These are phyloP conservation scores for Dermatemys mawii DNA, from an alignment of 2,113 vertebrate species.

Conservation along the genomic window DNA sequence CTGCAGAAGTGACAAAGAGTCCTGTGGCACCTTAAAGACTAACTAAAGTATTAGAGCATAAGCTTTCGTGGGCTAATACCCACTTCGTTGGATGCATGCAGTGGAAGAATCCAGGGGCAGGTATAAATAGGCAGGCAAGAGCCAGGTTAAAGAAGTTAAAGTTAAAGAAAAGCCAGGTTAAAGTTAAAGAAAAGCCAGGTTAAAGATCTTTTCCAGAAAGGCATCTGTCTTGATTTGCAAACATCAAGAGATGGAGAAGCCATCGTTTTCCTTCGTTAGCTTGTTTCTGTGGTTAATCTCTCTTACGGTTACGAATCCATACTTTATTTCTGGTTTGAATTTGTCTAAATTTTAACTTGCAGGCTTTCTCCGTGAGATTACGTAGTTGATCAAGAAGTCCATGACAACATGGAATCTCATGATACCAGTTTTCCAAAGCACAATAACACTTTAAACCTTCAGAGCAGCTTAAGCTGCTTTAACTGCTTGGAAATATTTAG, in stretches of 20 bases:
- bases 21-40: too few relatives aligned
- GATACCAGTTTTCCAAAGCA: not conserved
- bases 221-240: not conserved
- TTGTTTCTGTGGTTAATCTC: not conserved
- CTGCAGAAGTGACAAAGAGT: too few relatives aligned
- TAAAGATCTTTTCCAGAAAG: not conserved
- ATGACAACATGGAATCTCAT: not conserved
- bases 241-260: not conserved
- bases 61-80: too few relatives aligned
- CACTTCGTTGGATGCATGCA: too few relatives aligned
- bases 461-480: not conserved
- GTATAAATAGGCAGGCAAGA: too few relatives aligned
- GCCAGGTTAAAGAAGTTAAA: too few relatives aligned
- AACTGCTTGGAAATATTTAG: not conserved
- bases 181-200: too few relatives aligned
- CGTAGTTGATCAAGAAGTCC: not conserved
- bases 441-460: not conserved
- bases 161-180: too few relatives aligned
- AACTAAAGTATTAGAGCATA: too few relatives aligned
- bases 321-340: not conserved
- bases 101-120: too few relatives aligned
- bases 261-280: not conserved
- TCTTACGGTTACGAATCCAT: not conserved
- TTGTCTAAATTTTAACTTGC: not conserved
- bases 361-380: not conserved